Conservation (phyloP, 2,113 vertebrate genomes). For the Scortum barcoo region DNA sequence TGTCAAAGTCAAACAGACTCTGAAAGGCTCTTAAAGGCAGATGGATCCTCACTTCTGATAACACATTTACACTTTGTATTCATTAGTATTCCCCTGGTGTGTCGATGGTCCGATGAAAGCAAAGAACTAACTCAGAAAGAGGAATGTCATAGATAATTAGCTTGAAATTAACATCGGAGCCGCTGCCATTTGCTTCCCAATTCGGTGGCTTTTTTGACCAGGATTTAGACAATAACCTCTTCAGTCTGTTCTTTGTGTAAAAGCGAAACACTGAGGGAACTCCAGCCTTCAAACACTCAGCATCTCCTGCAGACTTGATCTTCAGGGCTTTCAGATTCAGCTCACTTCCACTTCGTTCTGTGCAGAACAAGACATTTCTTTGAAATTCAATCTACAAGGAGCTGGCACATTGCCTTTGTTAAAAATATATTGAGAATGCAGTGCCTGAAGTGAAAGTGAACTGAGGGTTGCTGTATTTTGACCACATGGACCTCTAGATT, state of each 20-base stretch:
- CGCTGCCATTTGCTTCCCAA: background rate
- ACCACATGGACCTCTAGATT: conserved; percentile 23
- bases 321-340: conserved; percentile 38
- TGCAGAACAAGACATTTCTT: background rate
- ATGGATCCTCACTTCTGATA: background rate
- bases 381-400: accelerated
- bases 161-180: conserved; percentile 7
- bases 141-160: background rate
- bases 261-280: conserved; percentile 54
- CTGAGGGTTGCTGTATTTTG: conserved; percentile 17
- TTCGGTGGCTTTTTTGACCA: background rate
- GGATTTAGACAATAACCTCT: conserved; percentile 7
- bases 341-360: conserved; percentile 30
- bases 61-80: background rate
- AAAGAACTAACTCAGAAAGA: conserved; percentile 24
- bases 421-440: conserved; percentile 1
- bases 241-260: conserved; percentile 39
- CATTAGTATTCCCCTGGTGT: background rate
- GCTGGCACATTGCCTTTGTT: background rate
- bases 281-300: conserved; percentile 40
- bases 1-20: background rate
- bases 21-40: conserved; percentile 37
- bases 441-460: conserved; percentile 18
- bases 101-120: conserved; percentile 28
- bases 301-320: background rate